Evolutionary conservation across 2,888 invertebrate genomes (phyloP), one percentile per base, ranked within the genome.

Genomic region (Acanthopleura granulata): DNA sequence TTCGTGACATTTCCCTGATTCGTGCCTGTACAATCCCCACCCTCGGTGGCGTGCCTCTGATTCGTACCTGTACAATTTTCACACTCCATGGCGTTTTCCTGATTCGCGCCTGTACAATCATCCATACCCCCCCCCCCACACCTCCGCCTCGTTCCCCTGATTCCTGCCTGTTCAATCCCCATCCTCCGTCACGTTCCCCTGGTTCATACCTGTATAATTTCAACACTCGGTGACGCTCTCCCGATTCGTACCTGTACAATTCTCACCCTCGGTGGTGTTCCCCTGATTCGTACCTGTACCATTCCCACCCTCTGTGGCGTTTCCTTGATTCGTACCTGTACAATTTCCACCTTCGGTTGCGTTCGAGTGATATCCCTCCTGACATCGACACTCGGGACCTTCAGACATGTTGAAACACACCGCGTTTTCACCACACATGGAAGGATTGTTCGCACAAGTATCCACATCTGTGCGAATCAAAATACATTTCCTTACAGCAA

Each of bases 321-420:
- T n/a, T n/a, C n/a, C n/a, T n/a, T n/a, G n/a, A n/a, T n/a, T n/a
- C 57, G 18, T 25, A 66, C 66, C 66, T 66, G 66, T 12, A 25
- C 66, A 66, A 57, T 22, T 57, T 3, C 16, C 16, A 16, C 27
- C 29, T 6, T 66, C 22, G 3, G 15, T 27, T 6, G 29, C 29
- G 22, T 90, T 89, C 74, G 4, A 3, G 3, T 90, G 93, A 91
- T 94, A 96, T 9, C 96, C 96, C 76, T 93, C 93, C 82, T 94
- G 93, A 91, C 96, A 96, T 84, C 83, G 83, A 78, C 89, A 89
- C 70, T 82, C 80, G 78, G 87, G 88, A 81, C 85, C 82, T 49
- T 96, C 96, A 66, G 95, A 95, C 73, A 88, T 95, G 91, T 96
- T 96, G 91, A 95, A 93, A 91, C 96, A 96, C 74, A 93, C 92